Evolutionary conservation across 2,113 vertebrate species (phyloP).

Genomic region (Ciconia boyciana): DNA sequence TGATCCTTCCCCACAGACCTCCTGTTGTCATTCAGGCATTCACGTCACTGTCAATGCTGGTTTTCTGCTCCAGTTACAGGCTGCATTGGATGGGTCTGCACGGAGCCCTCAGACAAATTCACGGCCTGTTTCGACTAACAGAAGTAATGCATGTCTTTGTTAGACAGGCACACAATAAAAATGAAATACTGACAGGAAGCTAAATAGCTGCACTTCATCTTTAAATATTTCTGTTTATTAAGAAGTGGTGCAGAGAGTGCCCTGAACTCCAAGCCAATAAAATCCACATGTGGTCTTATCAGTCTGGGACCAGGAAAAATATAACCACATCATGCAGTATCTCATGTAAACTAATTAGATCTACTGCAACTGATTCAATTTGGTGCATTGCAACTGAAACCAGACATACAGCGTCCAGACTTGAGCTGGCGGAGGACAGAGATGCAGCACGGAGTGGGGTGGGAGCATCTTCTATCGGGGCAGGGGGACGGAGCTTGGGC

Average conservation of each 20-base stretch:
- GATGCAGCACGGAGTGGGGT: not conserved
- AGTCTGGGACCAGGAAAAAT: not conserved
- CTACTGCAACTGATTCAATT: not conserved
- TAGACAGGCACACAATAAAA: not conserved
- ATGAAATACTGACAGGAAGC: not conserved
- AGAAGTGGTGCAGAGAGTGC: not conserved
- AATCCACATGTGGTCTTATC: not conserved
- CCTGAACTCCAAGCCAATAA: not conserved
- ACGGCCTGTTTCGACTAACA: not conserved
- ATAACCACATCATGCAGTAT: not conserved
- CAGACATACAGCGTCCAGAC: not conserved
- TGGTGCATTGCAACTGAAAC: not conserved
- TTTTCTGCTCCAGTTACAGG: not conserved
- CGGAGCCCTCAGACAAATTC: not conserved
- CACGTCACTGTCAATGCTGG: fast-evolving
- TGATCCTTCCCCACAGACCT: not conserved
- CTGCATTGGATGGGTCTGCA: not conserved
- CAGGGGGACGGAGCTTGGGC: not conserved
- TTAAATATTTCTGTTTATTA: not conserved
- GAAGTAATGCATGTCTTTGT: not conserved
- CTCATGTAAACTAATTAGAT: not conserved
- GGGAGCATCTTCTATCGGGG: not conserved
- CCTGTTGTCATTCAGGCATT: not conserved
- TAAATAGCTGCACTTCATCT: not conserved
- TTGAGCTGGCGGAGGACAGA: not conserved